phyloP scores from a whole-genome alignment of 2,888 invertebrate genomes.

The Cactoblastis cactorum region DNA sequence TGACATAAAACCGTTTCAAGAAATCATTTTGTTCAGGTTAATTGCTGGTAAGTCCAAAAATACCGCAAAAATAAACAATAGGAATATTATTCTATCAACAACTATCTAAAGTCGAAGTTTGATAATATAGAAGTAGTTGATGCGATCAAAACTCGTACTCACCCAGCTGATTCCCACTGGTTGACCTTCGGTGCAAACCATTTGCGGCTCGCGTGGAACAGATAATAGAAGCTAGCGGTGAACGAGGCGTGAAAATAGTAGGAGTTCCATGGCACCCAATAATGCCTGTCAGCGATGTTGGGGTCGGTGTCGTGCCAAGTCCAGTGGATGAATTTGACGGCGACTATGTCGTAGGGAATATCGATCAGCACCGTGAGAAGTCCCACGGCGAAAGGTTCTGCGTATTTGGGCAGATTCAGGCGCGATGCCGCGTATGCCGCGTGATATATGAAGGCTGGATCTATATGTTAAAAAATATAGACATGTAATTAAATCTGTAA shows the following conservation, averaged over 20 bases:
- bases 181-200: conserved; percentile 72
- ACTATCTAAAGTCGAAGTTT: too few relatives aligned
- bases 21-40: too few relatives aligned
- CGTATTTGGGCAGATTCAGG: conserved; percentile 76
- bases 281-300: conserved; percentile 85
- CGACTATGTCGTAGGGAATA: conserved; percentile 88
- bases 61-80: too few relatives aligned
- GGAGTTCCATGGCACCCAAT: conserved; percentile 91
- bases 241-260: conserved; percentile 90
- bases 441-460: conserved; percentile 81
- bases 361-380: conserved; percentile 85
- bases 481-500: background rate
- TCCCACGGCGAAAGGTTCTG: conserved; percentile 84
- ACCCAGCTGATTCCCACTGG: conserved; percentile 81
- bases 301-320: conserved; percentile 90
- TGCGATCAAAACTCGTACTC: too few relatives aligned
- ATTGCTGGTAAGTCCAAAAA: too few relatives aligned
- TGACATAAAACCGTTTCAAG: too few relatives aligned
- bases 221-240: conserved; percentile 84
- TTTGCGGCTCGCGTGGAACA: conserved; percentile 80
- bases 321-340: conserved; percentile 89
- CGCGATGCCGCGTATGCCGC: conserved; percentile 78
- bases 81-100: too few relatives aligned
- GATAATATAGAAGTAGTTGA: too few relatives aligned
- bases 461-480: conserved; percentile 44